A percentile compares a stretch with the other conserved stretches of the same genome.
phyloP scores from a whole-genome alignment of 2,888 invertebrate genomes.

The Nycteola revayana region DNA sequence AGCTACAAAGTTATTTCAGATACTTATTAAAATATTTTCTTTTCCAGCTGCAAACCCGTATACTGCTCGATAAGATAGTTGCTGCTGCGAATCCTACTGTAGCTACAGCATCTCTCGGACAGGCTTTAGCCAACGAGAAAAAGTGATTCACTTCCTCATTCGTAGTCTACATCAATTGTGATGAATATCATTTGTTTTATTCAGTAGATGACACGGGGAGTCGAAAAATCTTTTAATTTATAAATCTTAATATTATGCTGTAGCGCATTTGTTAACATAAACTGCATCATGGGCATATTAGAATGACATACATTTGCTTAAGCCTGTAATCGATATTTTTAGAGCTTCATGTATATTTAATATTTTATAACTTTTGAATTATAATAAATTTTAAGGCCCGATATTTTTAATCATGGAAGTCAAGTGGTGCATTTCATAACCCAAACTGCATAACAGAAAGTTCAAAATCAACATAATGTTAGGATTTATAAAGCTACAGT shows the following conservation, averaged over 20 bases:
- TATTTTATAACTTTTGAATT: no score
- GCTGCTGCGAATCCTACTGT: constrained; percentile 61
- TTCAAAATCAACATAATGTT: background rate
- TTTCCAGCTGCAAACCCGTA: constrained; percentile 59
- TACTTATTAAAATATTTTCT: no score
- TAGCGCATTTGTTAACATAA: no score
- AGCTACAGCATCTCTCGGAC: constrained; percentile 71
- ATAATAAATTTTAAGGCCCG: no score
- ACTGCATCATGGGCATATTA: no score
- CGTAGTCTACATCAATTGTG: background rate
- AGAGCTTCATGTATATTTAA: no score
- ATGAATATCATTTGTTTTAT: background rate
- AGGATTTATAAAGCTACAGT: constrained; percentile 7
- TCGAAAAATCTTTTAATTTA: constrained; percentile 6
- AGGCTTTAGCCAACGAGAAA: constrained; percentile 65
- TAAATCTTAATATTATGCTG: background rate
- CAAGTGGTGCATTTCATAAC: no score
- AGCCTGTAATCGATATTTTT: no score
- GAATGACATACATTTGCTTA: no score
- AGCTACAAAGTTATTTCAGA: no score
- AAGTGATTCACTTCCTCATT: constrained; percentile 48
- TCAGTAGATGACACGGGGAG: constrained; percentile 5
- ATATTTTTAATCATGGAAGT: no score
- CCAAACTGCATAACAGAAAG: no score
- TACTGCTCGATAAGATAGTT: constrained; percentile 69